Base-by-base conservation (phyloP, 2,113 vertebrate genomes). In the Pluvialis apricaria region DNA sequence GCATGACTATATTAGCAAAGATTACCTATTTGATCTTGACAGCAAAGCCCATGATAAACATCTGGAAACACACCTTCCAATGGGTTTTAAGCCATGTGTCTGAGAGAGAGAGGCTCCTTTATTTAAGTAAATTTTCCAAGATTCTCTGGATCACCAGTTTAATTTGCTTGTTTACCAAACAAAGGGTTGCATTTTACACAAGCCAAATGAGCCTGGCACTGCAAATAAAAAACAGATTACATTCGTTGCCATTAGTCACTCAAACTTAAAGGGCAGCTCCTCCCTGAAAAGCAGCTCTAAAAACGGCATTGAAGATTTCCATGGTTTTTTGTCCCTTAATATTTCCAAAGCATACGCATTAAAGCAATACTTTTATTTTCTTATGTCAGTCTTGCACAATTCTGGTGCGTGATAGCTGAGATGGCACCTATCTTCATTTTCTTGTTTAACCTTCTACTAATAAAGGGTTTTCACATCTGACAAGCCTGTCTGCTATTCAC, bases 121-220 rank as follows among this genome's bases (percentile, higher is more conserved):
- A 96, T 96, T 97, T 94, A 90, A 95, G 57, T 62, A 68, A 90
- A 71, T 82, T 91, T 97, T 97, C 97, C 97, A 97, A 96, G 87
- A 93, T 96, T 97, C 95, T 97, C 91, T 97, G 97, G 96, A 96
- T 95, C 95, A 96, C 91, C 68, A 85, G 81, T 96, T 97, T 95
- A 96, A 96, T 97, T 96, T 97, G 92, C 97, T 97, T 97, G 97
- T 97, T 98, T 97, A 97, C 97, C 91, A 97, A 96, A 96, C 95
- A 97, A 97, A 96, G 97, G 73, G 73, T 93, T 97, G 96, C 96
- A 95, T 97, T 96, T 96, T 97, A 95, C 92, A 93, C 93, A 94
- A 94, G 96, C 96, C 95, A 97, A 97, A 96, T 96, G 96, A 96
- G 96, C 92, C 96, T 97, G 96, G 97, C 96, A 97, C 91, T 92